Evolutionary conservation across 2,113 vertebrate genomes (phyloP).

Genomic region (Cardinalis cardinalis): DNA sequence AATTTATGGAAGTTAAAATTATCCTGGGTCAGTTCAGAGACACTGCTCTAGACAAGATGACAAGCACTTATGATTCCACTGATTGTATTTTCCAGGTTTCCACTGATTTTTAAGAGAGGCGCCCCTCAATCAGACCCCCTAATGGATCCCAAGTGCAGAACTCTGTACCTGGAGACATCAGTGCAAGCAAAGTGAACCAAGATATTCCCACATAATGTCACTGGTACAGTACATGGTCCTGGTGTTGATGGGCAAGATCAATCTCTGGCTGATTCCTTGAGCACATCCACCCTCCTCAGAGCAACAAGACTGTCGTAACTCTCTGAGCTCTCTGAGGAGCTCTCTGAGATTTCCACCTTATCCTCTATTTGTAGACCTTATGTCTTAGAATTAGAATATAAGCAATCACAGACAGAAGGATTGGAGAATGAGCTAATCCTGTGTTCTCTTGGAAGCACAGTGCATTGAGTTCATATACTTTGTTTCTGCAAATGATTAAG

Average conservation of each 20-base stretch:
- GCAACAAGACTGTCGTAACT: background rate
- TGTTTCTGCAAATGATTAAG: background rate
- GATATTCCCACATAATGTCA: background rate
- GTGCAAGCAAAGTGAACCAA: background rate
- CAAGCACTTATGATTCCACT: background rate
- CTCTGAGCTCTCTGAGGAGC: background rate
- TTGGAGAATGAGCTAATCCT: background rate
- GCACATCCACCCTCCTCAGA: background rate
- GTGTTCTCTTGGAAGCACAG: background rate
- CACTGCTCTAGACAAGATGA: background rate
- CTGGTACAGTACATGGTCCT: background rate
- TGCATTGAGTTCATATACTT: background rate
- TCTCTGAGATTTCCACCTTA: background rate
- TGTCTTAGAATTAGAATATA: background rate
- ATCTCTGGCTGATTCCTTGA: background rate
- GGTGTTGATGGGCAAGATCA: background rate
- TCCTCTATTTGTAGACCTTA: rapidly evolving
- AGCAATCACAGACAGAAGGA: background rate
- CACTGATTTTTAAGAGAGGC: background rate
- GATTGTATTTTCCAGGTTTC: background rate
- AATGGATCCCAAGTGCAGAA: background rate
- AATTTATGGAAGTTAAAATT: background rate
- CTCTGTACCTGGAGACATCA: background rate
- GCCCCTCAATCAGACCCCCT: background rate
- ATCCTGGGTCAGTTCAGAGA: background rate